A percentile compares a stretch with the other conserved stretches of the same genome.
These are phyloP conservation scores for Cariama cristata DNA, from an alignment of 2,113 vertebrate species.

Conservation along the genomic window DNA sequence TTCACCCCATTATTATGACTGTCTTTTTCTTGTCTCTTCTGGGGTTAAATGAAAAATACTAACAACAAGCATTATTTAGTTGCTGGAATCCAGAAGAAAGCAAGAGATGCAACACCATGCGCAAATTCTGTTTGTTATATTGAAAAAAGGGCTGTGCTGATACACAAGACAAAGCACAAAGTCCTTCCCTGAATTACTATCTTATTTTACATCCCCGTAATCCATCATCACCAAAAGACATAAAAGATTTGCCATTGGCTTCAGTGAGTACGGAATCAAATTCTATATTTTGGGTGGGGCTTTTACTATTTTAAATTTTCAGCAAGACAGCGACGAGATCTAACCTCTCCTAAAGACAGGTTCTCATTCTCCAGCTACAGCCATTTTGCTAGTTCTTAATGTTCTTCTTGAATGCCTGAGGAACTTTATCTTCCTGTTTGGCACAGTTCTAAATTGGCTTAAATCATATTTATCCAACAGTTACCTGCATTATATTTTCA, in stretches of 20 bases:
- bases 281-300: background rate
- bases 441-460: slow-evolving; percentile 71
- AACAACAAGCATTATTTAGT: background rate
- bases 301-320: slow-evolving; percentile 42
- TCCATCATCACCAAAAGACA: background rate
- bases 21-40: background rate
- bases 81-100: background rate
- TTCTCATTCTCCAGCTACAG: slow-evolving; percentile 60
- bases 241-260: background rate
- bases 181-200: background rate
- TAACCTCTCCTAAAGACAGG: slow-evolving; percentile 67
- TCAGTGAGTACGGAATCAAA: background rate
- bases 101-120: background rate
- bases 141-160: background rate
- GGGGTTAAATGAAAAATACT: background rate
- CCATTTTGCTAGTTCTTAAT: slow-evolving; percentile 77
- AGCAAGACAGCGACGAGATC: slow-evolving; percentile 64
- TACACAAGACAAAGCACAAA: background rate
- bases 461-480: slow-evolving; percentile 76
- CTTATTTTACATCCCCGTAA: background rate
- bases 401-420: slow-evolving; percentile 75
- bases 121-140: background rate
- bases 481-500: slow-evolving; percentile 75
- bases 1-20: background rate
- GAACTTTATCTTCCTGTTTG: slow-evolving; percentile 77